Percentiles rank a stretch among this genome's conserved stretches.
phyloP scores from a whole-genome alignment of 2,888 invertebrate species.

The Aleiodes leptofemur region DNA sequence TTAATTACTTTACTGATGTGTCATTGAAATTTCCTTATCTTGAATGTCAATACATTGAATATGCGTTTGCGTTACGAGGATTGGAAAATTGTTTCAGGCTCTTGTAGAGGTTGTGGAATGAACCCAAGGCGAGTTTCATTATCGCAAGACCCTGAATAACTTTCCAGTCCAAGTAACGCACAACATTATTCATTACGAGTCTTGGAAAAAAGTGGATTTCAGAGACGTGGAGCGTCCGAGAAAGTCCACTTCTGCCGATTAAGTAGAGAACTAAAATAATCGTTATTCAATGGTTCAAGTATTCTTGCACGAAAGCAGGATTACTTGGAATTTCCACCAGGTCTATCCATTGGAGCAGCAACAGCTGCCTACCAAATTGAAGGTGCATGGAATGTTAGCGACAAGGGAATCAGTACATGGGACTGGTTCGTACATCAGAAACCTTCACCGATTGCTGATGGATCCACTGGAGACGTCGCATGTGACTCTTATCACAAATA shows the following conservation, averaged over 20 bases:
- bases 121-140: too few species aligned
- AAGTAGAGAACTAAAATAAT: not conserved
- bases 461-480: constrained; percentile 12
- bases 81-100: too few species aligned
- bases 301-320: not conserved
- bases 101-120: too few species aligned
- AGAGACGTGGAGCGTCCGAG: too few species aligned
- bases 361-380: constrained; percentile 81
- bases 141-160: too few species aligned
- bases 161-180: too few species aligned
- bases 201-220: too few species aligned
- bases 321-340: constrained; percentile 75
- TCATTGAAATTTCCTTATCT: too few species aligned
- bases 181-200: too few species aligned
- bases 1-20: too few species aligned
- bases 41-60: too few species aligned
- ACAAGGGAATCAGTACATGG: constrained; percentile 7
- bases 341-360: constrained; percentile 80
- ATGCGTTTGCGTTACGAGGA: too few species aligned
- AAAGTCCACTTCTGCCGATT: not conserved
- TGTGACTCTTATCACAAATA: constrained; percentile 24
- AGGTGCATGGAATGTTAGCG: constrained; percentile 78
- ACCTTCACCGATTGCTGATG: not conserved
- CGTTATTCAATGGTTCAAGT: not conserved
- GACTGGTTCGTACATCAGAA: not conserved